Conservation (phyloP, 2,797 vertebrate genomes). For the Leucoraja ocellata region DNA sequence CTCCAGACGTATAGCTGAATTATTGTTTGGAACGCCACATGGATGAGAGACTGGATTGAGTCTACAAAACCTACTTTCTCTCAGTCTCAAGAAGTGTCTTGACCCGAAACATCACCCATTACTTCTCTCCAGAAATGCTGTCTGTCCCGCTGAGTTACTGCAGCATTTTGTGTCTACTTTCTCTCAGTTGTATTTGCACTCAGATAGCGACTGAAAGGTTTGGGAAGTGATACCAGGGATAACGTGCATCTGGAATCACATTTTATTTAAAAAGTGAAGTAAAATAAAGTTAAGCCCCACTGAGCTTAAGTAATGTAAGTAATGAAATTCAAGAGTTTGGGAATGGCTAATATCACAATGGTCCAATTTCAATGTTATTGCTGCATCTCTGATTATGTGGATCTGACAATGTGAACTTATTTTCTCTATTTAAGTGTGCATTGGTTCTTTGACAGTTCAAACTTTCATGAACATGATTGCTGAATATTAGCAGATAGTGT, state of each 20-base stretch:
- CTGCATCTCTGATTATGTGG: not conserved
- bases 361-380: not conserved
- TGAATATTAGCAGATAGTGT: not conserved
- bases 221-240: not conserved
- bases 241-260: not conserved
- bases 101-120: no score
- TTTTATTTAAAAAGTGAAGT: not conserved
- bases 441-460: not conserved
- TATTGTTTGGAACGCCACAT: not conserved
- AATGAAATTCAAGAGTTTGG: not conserved
- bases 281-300: not conserved
- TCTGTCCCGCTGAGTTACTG: no score
- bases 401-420: not conserved
- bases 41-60: not conserved
- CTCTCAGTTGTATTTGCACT: not conserved
- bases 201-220: not conserved
- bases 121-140: no score
- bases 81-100: not conserved
- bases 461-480: not conserved
- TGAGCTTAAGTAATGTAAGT: conserved; percentile 16
- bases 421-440: not conserved
- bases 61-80: not conserved
- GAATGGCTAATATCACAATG: not conserved
- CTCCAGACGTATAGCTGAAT: not conserved
- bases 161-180: no score